phyloP scores from a whole-genome alignment of 2,888 invertebrate species.

The Philonicus albiceps region DNA sequence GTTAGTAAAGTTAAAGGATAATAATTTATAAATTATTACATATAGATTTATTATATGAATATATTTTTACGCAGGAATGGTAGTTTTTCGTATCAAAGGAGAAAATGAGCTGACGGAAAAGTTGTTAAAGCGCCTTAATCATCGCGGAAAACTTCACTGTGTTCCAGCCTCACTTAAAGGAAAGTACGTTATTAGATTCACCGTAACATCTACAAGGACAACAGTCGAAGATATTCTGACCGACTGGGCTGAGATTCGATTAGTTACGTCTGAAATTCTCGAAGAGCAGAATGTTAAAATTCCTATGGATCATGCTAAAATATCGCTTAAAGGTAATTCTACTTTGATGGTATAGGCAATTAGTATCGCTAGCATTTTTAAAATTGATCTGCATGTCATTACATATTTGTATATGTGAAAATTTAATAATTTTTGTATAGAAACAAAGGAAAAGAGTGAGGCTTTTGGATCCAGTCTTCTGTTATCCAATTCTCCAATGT shows the following conservation, averaged over 20 bases:
- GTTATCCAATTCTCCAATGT: conserved; percentile 93
- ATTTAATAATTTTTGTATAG: conserved; percentile 60
- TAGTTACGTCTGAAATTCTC: conserved; percentile 75
- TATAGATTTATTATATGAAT: neutral
- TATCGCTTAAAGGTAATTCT: conserved; percentile 76
- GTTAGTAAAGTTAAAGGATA: too few species aligned
- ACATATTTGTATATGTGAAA: neutral
- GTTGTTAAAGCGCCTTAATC: conserved; percentile 86
- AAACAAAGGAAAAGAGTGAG: conserved; percentile 82
- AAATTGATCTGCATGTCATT: neutral
- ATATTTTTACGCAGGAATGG: conserved; percentile 72
- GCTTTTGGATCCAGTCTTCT: conserved; percentile 93
- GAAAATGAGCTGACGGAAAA: conserved; percentile 88
- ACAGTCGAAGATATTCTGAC: conserved; percentile 77
- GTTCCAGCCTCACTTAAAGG: conserved; percentile 94
- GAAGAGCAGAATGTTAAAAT: conserved; percentile 69
- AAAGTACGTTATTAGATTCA: conserved; percentile 87
- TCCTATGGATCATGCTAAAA: conserved; percentile 68
- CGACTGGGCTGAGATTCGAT: conserved; percentile 88
- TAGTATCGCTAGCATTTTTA: conserved; percentile 1
- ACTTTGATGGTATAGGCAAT: neutral
- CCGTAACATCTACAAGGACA: conserved; percentile 89
- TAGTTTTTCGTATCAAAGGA: conserved; percentile 87
- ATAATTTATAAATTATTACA: too few species aligned
- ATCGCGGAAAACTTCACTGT: conserved; percentile 87